A percentile compares a stretch with the other conserved stretches of the same genome.
phyloP scores from a whole-genome alignment of 2,888 invertebrate genomes.

The Amiota minor region DNA sequence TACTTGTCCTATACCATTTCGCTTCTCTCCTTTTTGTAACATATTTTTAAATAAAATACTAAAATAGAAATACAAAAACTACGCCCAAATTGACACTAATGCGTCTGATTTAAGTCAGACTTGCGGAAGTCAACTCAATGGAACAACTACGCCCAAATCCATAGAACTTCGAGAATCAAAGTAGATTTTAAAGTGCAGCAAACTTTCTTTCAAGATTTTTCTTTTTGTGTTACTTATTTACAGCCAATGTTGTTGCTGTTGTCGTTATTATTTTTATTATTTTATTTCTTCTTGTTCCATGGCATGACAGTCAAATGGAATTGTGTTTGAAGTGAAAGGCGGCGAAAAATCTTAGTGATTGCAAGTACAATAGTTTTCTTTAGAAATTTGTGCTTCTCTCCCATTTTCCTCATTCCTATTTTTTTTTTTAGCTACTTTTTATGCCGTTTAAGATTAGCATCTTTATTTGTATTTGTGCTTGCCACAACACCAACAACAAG shows the following conservation, averaged over 20 bases:
- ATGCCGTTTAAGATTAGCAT: slow-evolving; percentile 57
- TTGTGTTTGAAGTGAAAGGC: slow-evolving; percentile 25
- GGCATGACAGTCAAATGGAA: slow-evolving; percentile 43
- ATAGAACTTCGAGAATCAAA: slow-evolving; percentile 34
- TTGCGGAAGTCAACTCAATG: slow-evolving; percentile 20
- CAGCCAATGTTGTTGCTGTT: slow-evolving; percentile 26
- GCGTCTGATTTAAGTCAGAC: slow-evolving; percentile 32
- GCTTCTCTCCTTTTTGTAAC: background rate
- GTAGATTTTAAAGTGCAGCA: slow-evolving; percentile 53
- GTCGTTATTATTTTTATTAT: slow-evolving; percentile 12
- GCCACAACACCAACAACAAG: slow-evolving; percentile 52
- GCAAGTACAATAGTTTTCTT: slow-evolving; percentile 31
- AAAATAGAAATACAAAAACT: slow-evolving; percentile 45
- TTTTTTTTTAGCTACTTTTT: slow-evolving; percentile 29
- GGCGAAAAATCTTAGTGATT: slow-evolving; percentile 49
- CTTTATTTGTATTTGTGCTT: slow-evolving; percentile 63
- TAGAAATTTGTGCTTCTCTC: slow-evolving; percentile 24
- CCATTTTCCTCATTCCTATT: slow-evolving; percentile 50
- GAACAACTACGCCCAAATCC: background rate
- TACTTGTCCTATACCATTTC: too few species aligned
- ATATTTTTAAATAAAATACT: slow-evolving; percentile 27
- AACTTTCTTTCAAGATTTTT: slow-evolving; percentile 27
- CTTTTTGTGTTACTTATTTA: slow-evolving; percentile 29
- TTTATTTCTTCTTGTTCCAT: slow-evolving; percentile 44
- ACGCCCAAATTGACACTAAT: slow-evolving; percentile 53